Evolutionary conservation across 2,888 invertebrate species (phyloP), one percentile per base, ranked within the genome.

Genomic region (Oscheius sp.): DNA sequence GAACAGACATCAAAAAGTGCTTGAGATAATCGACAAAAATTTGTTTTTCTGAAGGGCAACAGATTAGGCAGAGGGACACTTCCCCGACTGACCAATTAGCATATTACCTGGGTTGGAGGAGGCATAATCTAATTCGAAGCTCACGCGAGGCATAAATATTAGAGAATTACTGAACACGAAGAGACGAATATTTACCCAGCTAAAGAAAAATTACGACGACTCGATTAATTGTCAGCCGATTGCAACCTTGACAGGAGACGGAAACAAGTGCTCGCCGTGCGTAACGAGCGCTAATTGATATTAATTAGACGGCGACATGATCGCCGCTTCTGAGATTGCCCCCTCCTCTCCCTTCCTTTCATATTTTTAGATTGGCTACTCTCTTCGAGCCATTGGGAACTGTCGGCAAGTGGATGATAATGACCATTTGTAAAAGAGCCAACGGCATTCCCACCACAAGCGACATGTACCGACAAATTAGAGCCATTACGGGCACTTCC

Each of bases 61-160:
- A 35, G 55, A 55, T 25, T 25, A 25, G 23, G 6, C 5, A 55
- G 21, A 21, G 23, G 55, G 25, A 23, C 5, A 21, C 13, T 49
- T 13, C 49, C 49, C 49, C 21, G 6, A 5, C 13, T 21, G 46
- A 18, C 43, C 35, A 69, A 69, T 55, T 69, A 69, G 55, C 53
- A 69, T 66, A 49, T 63, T 52, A 66, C 66, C 66, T 52, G 52
- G 25, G 61, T 43, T 6, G 12, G 21, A 61, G 52, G 18, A 21
- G 35, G 35, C 66, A 66, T 66, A 66, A 66, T 66, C 66, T 66
- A 66, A 66, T 66, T 52, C 61, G 61, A n/a, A 61, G 41, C 49
- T 49, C 66, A 66, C 66, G 66, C 66, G 66, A 66, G 18, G 27
- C 66, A 66, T 66, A 52, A 66, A 66, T 66, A 66, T 66, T 66